Evolutionary conservation across 2,113 vertebrate genomes (phyloP), one percentile per base, ranked within the genome.

Genomic region (Glareola pratincola): DNA sequence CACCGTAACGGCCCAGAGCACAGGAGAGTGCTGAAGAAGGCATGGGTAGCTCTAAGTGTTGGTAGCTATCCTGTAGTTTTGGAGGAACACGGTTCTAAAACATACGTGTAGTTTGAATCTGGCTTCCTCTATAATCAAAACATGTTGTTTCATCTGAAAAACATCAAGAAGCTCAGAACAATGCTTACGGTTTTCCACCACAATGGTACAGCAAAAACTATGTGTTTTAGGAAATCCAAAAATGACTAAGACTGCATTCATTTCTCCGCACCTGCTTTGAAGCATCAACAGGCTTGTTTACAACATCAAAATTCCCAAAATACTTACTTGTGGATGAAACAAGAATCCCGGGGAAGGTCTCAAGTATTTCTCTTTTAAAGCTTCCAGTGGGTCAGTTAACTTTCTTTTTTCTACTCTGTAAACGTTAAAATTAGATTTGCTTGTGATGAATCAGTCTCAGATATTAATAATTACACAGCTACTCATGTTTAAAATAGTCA

Each of bases 331-430:
- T 97, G 99, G 99, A 97, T 99, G 99, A 98, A 99, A 99, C 96
- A 99, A 98, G 98, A 99, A 99, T 92, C 99, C 99, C 0, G 99
- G 99, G 79, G 99, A 98, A 60, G 99, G 99, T 89, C 99, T 99
- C 99, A 99, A 99, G 98, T 99, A 99, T 97, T 99, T 99, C 97
- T 99, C 99, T 98, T 99, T 99, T 97, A 99, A 99, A 97, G 98
- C 98, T 98, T 99, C 99, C 97, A 99, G 99, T 96, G 99, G 99
- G 97, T 99, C 99, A 80, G 98, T 99, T 98, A 99, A 98, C 97
- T 99, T 99, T 99, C 99, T 99, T 98, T 99, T 99, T 98, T 99
- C 99, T 99, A 99, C 99, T 99, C 99, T 99, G 99, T 98, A 99
- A 99, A 99, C 96, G 97, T 98, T 98, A 98, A 98, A 99, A 98